Conservation (phyloP, 2,797 vertebrate genomes). For the Epinephelus awoara region DNA sequence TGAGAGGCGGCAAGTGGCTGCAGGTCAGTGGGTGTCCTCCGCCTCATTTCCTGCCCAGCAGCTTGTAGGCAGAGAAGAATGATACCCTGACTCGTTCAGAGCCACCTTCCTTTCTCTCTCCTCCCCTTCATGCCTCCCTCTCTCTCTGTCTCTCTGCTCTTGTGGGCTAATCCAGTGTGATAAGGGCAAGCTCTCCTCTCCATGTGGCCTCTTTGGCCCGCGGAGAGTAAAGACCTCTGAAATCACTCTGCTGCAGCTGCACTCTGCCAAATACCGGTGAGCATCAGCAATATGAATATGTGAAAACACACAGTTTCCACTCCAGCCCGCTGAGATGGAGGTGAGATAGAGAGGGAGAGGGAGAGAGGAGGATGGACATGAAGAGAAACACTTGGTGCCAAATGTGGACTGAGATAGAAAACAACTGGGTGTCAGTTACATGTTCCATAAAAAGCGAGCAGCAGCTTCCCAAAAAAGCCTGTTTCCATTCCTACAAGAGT, state of each 20-base stretch:
- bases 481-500: background rate
- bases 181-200: slow-evolving; percentile 65
- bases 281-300: slow-evolving; percentile 43
- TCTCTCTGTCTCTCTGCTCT: slow-evolving; percentile 24
- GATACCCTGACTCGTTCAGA: slow-evolving; percentile 53
- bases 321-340: slow-evolving; percentile 32
- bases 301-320: slow-evolving; percentile 61
- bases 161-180: slow-evolving; percentile 62
- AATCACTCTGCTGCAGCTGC: slow-evolving; percentile 57
- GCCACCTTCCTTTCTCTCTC: slow-evolving; percentile 54
- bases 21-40: slow-evolving; percentile 76
- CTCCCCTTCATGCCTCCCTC: slow-evolving; percentile 26
- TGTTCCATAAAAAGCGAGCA: background rate
- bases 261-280: slow-evolving; percentile 47
- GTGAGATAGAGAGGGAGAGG: background rate
- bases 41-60: slow-evolving; percentile 79
- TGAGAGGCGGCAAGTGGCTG: slow-evolving; percentile 66
- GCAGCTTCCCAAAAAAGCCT: background rate
- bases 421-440: background rate
- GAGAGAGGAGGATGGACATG: background rate
- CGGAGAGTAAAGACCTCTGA: slow-evolving; percentile 58
- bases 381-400: slow-evolving; percentile 9
- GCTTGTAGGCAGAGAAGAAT: slow-evolving; percentile 59
- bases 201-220: slow-evolving; percentile 59
- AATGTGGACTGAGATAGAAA: slow-evolving; percentile 13